Base-by-base conservation (phyloP, 37 sponge, comb jelly and placozoan species). In the Cladorhizidae sp. region DNA sequence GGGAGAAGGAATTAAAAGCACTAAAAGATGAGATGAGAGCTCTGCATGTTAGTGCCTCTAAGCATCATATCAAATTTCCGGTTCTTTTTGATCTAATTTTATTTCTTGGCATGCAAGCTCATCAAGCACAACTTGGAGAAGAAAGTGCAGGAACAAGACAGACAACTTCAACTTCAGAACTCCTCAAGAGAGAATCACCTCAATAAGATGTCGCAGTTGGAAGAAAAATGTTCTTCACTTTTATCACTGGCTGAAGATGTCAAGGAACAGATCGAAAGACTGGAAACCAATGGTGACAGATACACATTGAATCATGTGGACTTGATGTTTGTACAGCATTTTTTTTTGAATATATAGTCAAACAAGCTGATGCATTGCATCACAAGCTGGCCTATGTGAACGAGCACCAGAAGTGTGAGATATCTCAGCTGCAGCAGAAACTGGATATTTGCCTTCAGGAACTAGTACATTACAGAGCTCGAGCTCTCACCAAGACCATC, bases 1-100 rank as follows among this genome's bases (percentile, higher is more conserved):
- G 73, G 37, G 87, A 87, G 23, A 74, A 56, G 29, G 92, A 91
- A 54, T 36, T 83, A 23, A 83, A 91, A 54, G 76, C 73, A 14
- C 80, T 92, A 39, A 87, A 87, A 72, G 89, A 87, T 84, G 89
- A 92, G 72, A 85, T 92, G 54, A 84, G 89, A 74, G 57, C 89
- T 20, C 64, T 89, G 15, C 85, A 89, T 68, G 89, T 89, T 35
- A 64, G 89, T 54, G 55, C 61, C 5, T 59, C 14, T 35, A 12
- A 15, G 32, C 9, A 40, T 21, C 9, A 71, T 31, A 21, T 37
- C 41, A 71, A 23, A 11, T 14, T 17, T 38, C 15, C 11, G 18
- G 32, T 36, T 11, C 41, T 15, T 36, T 71, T 36, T 40, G 32
- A 18, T 23, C 12, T 25, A 12, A 64, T 54, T 54, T 12, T 59